Evolutionary conservation across 2,888 invertebrate species (phyloP), one percentile per base, ranked within the genome.

Genomic region (Camponotus fellah): DNA sequence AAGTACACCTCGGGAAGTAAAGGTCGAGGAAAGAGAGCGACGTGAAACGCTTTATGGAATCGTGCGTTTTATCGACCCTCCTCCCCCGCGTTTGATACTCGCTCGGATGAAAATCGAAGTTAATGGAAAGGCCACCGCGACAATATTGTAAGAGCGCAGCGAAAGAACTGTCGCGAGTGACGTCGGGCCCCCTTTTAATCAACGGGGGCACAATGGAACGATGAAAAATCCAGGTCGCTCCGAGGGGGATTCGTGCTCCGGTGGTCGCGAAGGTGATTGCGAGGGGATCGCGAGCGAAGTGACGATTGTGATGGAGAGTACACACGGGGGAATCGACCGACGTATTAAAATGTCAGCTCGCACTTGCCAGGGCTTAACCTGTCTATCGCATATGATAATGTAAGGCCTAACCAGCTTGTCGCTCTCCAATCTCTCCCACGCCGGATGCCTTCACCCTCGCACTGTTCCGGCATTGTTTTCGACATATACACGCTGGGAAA

Each of bases 161-260:
- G 74, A 66, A 46, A 60, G 58, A 12, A 37, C 58, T 53, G n/a
- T 40, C 62, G 62, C 46, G 66, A 79, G 64, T 64, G 72, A 75
- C 32, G 65, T 85, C 83, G 64, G 75, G 85, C 82, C 68, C 85
- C 88, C 43, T 87, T 89, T 89, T 89, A 87, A 89, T 89, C 89
- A 89, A 53, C 81, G 72, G 62, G 86, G 76, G 82, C 43, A 87
- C 83, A 81, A 82, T 82, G 74, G 4, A n/a, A 74, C 85, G 86
- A 85, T 87, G 86, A 89, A 87, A 83, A 89, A 88, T 91, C 86
- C 89, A 87, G 86, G 85, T 89, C 86, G 86, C 37, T 69, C 8
- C 46, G 60, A 95, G 64, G 83, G 81, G 69, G 95, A 90, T 95
- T 95, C 91, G 95, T 95, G 87, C 95, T 58, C 8, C 17, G 56